Conservation (phyloP, 2,113 vertebrate genomes). For the Aegotheles bennettii region DNA sequence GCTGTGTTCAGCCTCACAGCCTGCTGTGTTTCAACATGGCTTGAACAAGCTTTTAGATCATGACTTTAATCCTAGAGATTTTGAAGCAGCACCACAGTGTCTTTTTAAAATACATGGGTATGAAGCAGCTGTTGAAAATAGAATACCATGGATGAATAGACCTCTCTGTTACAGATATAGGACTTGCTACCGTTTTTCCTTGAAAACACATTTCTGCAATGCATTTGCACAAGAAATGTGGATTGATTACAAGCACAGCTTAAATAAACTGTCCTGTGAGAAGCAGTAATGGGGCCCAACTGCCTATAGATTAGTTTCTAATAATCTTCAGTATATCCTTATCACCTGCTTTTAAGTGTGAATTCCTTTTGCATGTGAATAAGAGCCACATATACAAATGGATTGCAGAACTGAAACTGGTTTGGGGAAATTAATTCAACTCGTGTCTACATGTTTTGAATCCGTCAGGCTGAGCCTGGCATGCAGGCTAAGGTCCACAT, state of each 20-base stretch:
- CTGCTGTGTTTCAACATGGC: constrained; percentile 9
- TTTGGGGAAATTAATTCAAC: not conserved
- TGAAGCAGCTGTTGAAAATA: constrained; percentile 44
- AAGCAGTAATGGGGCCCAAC: accelerated
- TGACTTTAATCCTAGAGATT: constrained; percentile 37
- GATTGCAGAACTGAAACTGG: not conserved
- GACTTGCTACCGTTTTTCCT: not conserved
- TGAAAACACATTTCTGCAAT: not conserved
- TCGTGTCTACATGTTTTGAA: not conserved
- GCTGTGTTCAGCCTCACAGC: not conserved
- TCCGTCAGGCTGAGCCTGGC: not conserved
- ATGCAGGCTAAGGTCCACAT: accelerated
- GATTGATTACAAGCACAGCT: not conserved
- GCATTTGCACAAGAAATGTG: not conserved
- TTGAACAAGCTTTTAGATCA: constrained; percentile 16
- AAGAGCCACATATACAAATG: not conserved
- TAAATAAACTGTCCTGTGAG: not conserved
- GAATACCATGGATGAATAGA: not conserved
- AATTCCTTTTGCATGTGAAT: not conserved
- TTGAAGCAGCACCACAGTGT: not conserved
- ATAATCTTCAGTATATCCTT: not conserved
- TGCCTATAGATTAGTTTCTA: not conserved
- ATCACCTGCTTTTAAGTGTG: not conserved
- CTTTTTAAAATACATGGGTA: not conserved
- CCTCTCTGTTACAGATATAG: not conserved